Base-by-base conservation (phyloP, 1,140 invertebrate genomes). In the Rhizoglyphus robini region DNA sequence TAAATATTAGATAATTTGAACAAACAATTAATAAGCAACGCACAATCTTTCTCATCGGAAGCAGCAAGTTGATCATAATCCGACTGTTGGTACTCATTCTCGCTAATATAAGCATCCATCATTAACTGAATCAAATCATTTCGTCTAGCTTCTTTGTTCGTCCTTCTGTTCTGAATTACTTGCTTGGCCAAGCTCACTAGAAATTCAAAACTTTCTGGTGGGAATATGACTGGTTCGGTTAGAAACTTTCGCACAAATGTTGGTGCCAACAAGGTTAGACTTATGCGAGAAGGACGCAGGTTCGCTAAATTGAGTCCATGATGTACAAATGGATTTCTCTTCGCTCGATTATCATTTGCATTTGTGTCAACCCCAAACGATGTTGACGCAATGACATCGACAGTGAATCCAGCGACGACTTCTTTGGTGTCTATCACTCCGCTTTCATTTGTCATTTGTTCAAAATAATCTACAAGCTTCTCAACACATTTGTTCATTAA, bases 311-410 rank as follows among this genome's bases (percentile, higher is more conserved):
- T 5, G 23, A 8, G 23, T 25, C 23, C 51, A 54, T 25, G 8
- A 8, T 54, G 8, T 23, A 54, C 8, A 5, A 54, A 54, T 8
- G 51, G 51, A 54, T 54, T 54, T 11, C 8, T 41, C 8, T 41
- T 41, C 20, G 49, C 59, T 8, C 8, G 54, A 20, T n/a, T n/a
- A n/a, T n/a, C n/a, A n/a, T n/a, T 20, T 8, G 8, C 54, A 51
- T 20, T 31, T 11, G n/a, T 60, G 20, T 61, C 51, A 20, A 15
- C 49, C 8, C 51, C 59, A 63, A 61, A 61, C 51, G 29, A 20
- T 51, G 59, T 61, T 60, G 59, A 61, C 8, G 29, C 51, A 63
- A 61, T 61, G 5, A 61, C 59, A 61, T 61, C 59, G 20, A 61
- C 49, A 47, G 59, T 61, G 20, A 61, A 61, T 20, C 23, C 5